Percentiles rank a stretch among this genome's conserved stretches.
Evolutionary conservation across 1,140 invertebrate species (phyloP).

Genomic region (Meloidogyne exigua): DNA sequence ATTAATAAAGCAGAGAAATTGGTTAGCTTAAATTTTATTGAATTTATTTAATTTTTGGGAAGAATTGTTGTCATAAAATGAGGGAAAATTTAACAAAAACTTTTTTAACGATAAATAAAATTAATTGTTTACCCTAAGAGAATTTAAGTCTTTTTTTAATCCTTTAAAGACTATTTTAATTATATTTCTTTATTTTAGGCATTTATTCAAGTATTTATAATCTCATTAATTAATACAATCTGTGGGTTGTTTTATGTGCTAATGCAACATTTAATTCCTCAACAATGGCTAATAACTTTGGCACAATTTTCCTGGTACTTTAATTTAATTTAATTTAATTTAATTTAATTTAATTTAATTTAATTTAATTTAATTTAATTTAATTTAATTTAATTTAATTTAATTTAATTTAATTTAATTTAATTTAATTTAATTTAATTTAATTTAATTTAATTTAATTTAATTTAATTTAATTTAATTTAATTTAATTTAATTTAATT

Average conservation of each 20-base stretch:
- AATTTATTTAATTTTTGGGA: too few species aligned
- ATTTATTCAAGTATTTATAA: conserved; percentile 19
- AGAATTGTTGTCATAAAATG: too few species aligned
- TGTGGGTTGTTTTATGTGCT: not conserved
- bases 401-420: not conserved
- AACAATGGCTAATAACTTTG: conserved; percentile 12
- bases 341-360: not conserved
- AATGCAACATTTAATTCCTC: conserved; percentile 5
- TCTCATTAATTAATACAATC: conserved; percentile 3
- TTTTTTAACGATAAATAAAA: too few species aligned
- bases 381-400: not conserved
- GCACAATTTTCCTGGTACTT: conserved; percentile 18
- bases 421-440: not conserved
- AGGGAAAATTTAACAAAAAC: too few species aligned
- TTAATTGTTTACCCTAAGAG: too few species aligned
- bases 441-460: not conserved
- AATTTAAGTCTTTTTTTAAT: too few species aligned
- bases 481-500: not conserved
- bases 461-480: not conserved
- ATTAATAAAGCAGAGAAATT: not conserved
- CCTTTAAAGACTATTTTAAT: too few species aligned
- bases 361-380: not conserved
- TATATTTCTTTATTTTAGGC: not conserved
- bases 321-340: not conserved
- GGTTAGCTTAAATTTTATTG: not conserved